Percentiles rank a stretch among this genome's conserved stretches.
Evolutionary conservation across 2,113 vertebrate species (phyloP).

Genomic region (Ia io): DNA sequence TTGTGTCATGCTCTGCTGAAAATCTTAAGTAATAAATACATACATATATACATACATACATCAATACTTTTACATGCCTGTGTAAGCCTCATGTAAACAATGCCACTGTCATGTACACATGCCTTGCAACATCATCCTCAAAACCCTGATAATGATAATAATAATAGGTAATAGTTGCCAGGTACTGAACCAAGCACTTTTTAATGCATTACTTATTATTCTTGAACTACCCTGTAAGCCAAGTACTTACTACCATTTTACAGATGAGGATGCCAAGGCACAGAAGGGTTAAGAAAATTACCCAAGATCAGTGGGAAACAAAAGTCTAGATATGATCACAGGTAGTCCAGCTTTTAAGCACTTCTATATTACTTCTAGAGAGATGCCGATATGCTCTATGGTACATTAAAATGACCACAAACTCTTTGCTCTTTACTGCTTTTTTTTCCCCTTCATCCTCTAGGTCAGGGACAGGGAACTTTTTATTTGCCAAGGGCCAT

Average conservation of each 20-base stretch:
- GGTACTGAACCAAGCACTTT: not conserved
- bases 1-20: not conserved
- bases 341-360: not conserved
- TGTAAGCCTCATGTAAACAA: not conserved
- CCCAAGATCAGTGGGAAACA: not conserved
- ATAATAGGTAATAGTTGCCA: not conserved
- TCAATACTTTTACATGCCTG: not conserved
- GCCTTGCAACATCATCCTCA: not conserved
- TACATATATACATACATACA: not conserved
- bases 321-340: not conserved
- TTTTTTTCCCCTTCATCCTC: not conserved
- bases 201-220: not conserved
- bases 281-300: not conserved
- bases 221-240: not conserved
- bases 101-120: not conserved
- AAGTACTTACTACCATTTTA: not conserved
- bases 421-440: not conserved
- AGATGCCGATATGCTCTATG: not conserved
- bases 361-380: not conserved
- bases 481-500: too few species aligned
- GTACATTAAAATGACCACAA: not conserved
- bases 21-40: not conserved
- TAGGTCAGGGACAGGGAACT: too few species aligned
- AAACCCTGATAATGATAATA: not conserved
- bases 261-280: not conserved